Base-by-base conservation (phyloP, 2,888 invertebrate species). In the Chrysotoxum bicinctum region DNA sequence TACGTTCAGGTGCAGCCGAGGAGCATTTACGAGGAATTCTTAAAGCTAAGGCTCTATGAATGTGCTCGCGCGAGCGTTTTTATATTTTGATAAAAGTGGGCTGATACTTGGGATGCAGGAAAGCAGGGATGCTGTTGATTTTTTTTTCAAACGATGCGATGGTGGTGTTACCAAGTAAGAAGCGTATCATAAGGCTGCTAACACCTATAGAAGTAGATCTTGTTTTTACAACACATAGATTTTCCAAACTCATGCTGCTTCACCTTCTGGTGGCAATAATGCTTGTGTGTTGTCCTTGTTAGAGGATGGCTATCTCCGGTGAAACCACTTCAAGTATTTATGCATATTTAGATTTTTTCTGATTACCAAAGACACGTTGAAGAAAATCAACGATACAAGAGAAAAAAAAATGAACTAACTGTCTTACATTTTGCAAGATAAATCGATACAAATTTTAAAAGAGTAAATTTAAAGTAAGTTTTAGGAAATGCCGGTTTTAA, bases 221-320 rank as follows among this genome's bases (percentile, higher is more conserved):
- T 85, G 76, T 81, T 85, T 85, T 81, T 77, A 69, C 73, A 81
- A 77, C 81, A 85, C 76, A 85, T 85, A 80, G 85, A 81, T 81
- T 85, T 81, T 50, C 32, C 37, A n/a, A n/a, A n/a, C n/a, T n/a
- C 32, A 32, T 58, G 26, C 43, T 70, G n/a, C 54, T 75, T 14
- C 23, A n/a, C 9, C 9, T 60, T 16, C 10, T 70, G 19, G 35
- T 19, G 54, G 62, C 26, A 23, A 48, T 82, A 69, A 74, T 78
- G 69, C 12, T 0, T 4, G 14, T 37, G 37, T 37, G 37, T 37
- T 78, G 69, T 74, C 78, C 78, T 74, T 64, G 69, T 78, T 74
- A 64, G 35, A 23, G 64, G 64, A 56, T 68, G 73, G 69, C 74
- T 69, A 70, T 83, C 56, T 69, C 40, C 26, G 79, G 21, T 75